Evolutionary conservation across 30 jellyfish, hydroid and myxozoan species (phyloP).

Genomic region (Cassiopea andromeda): DNA sequence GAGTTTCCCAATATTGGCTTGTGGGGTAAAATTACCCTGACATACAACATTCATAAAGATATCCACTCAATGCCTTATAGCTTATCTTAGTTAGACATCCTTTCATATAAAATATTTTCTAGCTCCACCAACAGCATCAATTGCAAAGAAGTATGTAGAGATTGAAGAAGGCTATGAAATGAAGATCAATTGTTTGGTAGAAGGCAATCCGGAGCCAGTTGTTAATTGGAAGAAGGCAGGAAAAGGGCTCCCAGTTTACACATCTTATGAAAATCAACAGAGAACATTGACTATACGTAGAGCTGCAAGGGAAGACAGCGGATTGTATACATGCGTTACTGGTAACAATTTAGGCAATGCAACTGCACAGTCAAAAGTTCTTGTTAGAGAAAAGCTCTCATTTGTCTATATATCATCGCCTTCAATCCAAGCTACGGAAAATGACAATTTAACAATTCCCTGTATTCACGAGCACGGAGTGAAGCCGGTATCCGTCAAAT

Average conservation of each 20-base stretch:
- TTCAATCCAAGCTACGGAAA: background rate
- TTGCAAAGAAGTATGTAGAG: background rate
- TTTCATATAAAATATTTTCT: background rate
- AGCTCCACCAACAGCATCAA: slow-evolving; percentile 21
- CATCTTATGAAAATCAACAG: background rate
- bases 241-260: background rate
- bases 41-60: too few relatives aligned
- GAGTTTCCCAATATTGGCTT: too few relatives aligned
- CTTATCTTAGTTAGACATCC: too few relatives aligned
- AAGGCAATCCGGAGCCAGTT: slow-evolving; percentile 27
- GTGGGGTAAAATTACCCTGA: too few relatives aligned
- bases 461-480: slow-evolving; percentile 26
- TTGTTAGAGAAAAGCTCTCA: slow-evolving; percentile 6
- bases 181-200: slow-evolving; percentile 22
- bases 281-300: background rate
- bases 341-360: background rate
- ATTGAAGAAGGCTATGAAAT: slow-evolving; percentile 23
- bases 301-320: slow-evolving; percentile 13
- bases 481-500: slow-evolving; percentile 7
- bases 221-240: slow-evolving; percentile 20
- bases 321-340: slow-evolving; percentile 14
- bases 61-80: too few relatives aligned
- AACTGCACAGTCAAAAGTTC: background rate
- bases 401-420: slow-evolving; percentile 18
- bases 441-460: background rate